Base-by-base conservation (phyloP, 2,113 vertebrate genomes). In the Ameiurus melas region DNA sequence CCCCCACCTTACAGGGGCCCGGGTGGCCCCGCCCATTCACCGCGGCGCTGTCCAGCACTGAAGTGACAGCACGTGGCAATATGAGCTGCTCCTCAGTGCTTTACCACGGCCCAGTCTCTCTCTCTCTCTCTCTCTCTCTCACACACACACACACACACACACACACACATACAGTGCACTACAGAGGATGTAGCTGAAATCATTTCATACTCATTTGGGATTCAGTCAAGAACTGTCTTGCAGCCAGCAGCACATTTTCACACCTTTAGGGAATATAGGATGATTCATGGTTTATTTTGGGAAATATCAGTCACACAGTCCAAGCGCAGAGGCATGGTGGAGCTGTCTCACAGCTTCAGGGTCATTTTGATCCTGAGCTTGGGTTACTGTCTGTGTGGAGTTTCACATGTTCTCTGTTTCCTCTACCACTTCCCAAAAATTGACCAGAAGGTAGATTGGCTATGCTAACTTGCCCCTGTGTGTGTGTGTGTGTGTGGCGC, bases 11-110 rank as follows among this genome's bases (percentile, higher is more conserved):
- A n/a, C n/a, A n/a, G n/a, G n/a, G n/a, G 82, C 19, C 30, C 60
- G n/a, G 47, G 17, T 58, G 57, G 57, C 87, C 60, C 81, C 85
- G 25, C 84, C 71, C 89, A 36, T 66, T 83, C 53, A 84, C 58
- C 83, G 36, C 12, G 82, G 27, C 81, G 85, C 90, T 90, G 87
- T 90, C 90, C 87, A 87, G 90, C 84, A 36, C 90, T 90, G 87
- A 85, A 90, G 86, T 85, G 79, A 84, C 87, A 47, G 62, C 89
- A 79, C 80, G 68, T 86, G 84, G 20, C 22, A 53, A 60, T n/a
- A 60, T 47, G n/a, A 83, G 30, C 22, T 30, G 62, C 25, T 51
- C 62, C 13, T 51, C 36, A 68, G 83, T 25, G 36, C 47, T 51
- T 57, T 60, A 70, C n/a, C 39, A 71, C 55, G 14, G 22, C 12